A percentile compares a stretch with the other conserved stretches of the same genome.
Conservation (phyloP, 2,797 vertebrate genomes). For the Tragelaphus eurycerus region DNA sequence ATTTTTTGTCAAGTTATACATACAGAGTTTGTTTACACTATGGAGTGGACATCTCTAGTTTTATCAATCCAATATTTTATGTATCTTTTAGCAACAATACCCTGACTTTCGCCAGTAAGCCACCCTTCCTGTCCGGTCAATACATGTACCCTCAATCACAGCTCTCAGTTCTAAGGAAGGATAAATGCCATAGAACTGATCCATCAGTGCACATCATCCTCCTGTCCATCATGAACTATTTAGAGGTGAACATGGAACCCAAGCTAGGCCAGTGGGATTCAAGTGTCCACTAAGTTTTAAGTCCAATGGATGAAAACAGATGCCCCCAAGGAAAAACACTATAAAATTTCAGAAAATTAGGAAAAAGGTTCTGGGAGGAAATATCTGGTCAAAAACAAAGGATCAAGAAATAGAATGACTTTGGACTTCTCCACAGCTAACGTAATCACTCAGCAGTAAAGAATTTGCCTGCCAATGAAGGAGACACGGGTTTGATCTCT, state of each 20-base stretch:
- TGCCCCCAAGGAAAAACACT: neutral
- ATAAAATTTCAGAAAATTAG: neutral
- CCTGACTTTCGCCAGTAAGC: neutral
- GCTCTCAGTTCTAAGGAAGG: neutral
- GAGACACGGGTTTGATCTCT: neutral
- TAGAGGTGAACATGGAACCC: neutral
- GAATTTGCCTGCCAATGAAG: neutral
- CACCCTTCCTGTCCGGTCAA: neutral
- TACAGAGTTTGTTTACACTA: neutral
- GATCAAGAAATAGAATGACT: neutral
- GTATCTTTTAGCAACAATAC: neutral
- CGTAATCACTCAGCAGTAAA: neutral
- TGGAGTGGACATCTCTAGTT: neutral
- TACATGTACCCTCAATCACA: neutral
- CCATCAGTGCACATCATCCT: neutral
- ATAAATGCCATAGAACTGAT: neutral
- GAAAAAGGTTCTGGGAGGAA: neutral
- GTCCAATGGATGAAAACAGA: neutral
- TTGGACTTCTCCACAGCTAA: neutral
- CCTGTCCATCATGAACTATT: neutral
- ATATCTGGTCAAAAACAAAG: neutral
- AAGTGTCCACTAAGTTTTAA: neutral
- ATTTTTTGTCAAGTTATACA: neutral
- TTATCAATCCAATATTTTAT: neutral
- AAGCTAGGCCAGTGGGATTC: neutral